Evolutionary conservation across 2,113 vertebrate genomes (phyloP).

Genomic region (Gallinago undulata): DNA sequence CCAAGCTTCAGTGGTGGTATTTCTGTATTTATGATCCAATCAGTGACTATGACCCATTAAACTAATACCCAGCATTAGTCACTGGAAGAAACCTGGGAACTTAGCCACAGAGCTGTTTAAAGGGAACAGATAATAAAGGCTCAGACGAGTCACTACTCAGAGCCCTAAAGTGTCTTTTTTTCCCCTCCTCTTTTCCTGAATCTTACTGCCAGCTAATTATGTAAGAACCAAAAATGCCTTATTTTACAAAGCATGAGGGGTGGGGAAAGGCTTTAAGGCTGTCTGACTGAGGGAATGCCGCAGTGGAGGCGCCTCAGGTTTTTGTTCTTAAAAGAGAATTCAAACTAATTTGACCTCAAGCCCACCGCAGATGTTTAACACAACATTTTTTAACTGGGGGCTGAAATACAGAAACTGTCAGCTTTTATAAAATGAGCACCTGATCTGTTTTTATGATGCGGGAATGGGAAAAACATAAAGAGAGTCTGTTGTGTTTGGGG

Average conservation of each 20-base stretch:
- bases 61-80: background rate
- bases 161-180: background rate
- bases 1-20: background rate
- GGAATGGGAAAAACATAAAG: background rate
- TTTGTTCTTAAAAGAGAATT: constrained; percentile 1
- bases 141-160: background rate
- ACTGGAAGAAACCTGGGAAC: background rate
- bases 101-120: background rate
- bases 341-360: background rate
- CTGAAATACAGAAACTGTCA: background rate
- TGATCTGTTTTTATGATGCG: background rate
- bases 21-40: background rate
- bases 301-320: background rate
- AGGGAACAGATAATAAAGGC: background rate
- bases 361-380: background rate
- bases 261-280: background rate
- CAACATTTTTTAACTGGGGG: background rate
- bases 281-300: background rate
- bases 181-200: background rate
- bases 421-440: background rate
- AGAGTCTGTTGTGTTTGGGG: background rate
- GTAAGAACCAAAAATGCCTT: background rate
- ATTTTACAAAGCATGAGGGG: background rate
- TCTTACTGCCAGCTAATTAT: background rate
- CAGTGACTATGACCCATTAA: background rate